Evolutionary conservation across 2,113 vertebrate species (phyloP).

Genomic region (Desmodus rotundus): DNA sequence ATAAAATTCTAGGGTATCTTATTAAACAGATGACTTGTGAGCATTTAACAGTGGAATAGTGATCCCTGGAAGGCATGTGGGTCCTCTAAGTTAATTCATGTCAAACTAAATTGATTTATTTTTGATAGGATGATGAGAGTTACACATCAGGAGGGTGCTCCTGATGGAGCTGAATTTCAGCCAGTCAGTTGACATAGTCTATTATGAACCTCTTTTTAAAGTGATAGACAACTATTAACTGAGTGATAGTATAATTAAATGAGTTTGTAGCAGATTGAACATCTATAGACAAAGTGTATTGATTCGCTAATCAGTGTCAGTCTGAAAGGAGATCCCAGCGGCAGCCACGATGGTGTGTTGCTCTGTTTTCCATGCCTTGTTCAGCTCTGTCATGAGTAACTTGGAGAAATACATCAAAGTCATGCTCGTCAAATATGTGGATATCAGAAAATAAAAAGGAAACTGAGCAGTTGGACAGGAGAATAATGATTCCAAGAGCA

Average conservation of each 20-base stretch:
- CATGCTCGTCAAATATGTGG: neutral
- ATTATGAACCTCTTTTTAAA: conserved; percentile 25
- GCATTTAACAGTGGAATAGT: conserved; percentile 39
- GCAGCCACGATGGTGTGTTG: neutral
- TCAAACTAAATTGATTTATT: conserved; percentile 68
- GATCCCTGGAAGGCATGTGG: conserved; percentile 53
- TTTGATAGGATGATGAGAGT: conserved; percentile 63
- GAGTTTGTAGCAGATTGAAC: conserved; percentile 47
- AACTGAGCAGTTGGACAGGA: neutral
- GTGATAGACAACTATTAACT: conserved; percentile 47
- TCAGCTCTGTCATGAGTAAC: neutral
- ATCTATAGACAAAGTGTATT: conserved; percentile 40
- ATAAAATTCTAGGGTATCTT: conserved; percentile 36
- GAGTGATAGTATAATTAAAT: conserved; percentile 45
- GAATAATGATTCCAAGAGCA: neutral
- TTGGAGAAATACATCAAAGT: neutral
- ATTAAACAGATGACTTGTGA: conserved; percentile 32
- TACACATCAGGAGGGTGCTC: neutral
- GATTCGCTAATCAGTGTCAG: conserved; percentile 34
- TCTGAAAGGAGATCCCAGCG: neutral
- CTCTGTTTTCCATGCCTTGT: neutral
- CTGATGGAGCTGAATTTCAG: conserved; percentile 44
- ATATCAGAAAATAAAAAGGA: neutral
- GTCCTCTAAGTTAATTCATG: conserved; percentile 64
- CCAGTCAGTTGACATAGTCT: conserved; percentile 46